A percentile compares a stretch with the other conserved stretches of the same genome.
These are phyloP conservation scores for Molanna angustata DNA, from an alignment of 2,888 invertebrate genomes.

Conservation along the genomic window DNA sequence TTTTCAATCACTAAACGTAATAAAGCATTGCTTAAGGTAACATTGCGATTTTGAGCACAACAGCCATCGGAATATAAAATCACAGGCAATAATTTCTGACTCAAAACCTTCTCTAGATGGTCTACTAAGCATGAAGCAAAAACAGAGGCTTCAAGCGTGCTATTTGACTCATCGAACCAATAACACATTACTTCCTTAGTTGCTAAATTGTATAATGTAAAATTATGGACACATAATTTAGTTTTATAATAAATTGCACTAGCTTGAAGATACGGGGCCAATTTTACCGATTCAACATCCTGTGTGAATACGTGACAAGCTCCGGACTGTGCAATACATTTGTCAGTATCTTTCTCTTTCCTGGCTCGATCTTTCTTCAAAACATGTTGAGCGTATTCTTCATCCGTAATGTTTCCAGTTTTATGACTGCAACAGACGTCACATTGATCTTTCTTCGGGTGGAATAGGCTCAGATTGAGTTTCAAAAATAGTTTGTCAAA, in stretches of 20 bases:
- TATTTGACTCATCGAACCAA: slow-evolving; percentile 5
- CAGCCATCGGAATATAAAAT: slow-evolving; percentile 5
- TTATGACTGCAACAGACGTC: slow-evolving; percentile 6
- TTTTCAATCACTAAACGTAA: background rate
- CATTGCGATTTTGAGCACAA: slow-evolving; percentile 2
- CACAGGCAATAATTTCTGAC: background rate
- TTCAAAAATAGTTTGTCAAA: background rate
- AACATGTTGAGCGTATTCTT: background rate
- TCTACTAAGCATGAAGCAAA: slow-evolving; percentile 2
- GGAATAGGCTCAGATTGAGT: slow-evolving; percentile 1
- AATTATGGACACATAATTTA: slow-evolving; percentile 6
- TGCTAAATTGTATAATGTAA: slow-evolving; percentile 1
- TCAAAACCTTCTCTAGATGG: background rate
- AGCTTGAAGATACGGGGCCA: slow-evolving; percentile 1
- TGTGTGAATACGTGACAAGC: background rate
- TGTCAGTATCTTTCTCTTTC: slow-evolving; percentile 5
- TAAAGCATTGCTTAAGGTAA: background rate
- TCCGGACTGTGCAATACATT: background rate
- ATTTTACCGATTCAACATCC: slow-evolving; percentile 1
- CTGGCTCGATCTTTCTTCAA: background rate
- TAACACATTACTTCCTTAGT: background rate
- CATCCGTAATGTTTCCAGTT: background rate
- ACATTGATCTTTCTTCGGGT: slow-evolving; percentile 12
- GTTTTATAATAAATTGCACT: slow-evolving; percentile 2
- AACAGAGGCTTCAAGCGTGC: background rate